A percentile compares a stretch with the other conserved stretches of the same genome.
Conservation (phyloP, 2,113 vertebrate species). For the Dicaeum eximium region DNA sequence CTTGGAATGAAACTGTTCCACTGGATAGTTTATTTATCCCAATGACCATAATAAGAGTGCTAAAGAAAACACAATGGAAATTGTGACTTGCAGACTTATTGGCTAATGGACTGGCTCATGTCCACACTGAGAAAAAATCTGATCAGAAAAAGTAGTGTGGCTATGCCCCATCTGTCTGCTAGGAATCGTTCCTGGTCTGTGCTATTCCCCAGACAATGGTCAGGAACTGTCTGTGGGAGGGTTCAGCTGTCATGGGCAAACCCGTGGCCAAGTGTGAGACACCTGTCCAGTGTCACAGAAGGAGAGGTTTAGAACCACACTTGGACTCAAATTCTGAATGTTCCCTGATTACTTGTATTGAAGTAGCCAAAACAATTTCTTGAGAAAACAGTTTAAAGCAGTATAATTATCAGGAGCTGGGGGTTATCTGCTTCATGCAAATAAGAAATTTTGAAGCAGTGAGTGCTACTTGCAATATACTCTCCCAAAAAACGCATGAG, state of each 20-base stretch:
- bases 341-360: neutral
- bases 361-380: neutral
- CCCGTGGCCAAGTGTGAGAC: neutral
- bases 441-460: neutral
- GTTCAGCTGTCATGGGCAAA: neutral
- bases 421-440: neutral
- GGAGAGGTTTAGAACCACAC: neutral
- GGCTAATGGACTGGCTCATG: neutral
- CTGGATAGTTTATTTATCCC: neutral
- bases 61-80: neutral
- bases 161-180: neutral
- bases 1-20: neutral
- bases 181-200: neutral
- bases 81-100: neutral
- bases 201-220: neutral
- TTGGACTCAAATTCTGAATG: neutral
- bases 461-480: neutral
- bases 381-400: neutral
- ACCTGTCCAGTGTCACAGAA: neutral
- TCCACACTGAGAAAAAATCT: neutral
- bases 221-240: neutral
- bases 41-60: neutral
- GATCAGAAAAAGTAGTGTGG: neutral
- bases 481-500: neutral
- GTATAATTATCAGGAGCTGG: neutral